A percentile compares a stretch with the other conserved stretches of the same genome.
These are phyloP conservation scores for Sinocyclocheilus rhinocerous DNA, from an alignment of 2,113 vertebrate genomes.

Conservation along the genomic window DNA sequence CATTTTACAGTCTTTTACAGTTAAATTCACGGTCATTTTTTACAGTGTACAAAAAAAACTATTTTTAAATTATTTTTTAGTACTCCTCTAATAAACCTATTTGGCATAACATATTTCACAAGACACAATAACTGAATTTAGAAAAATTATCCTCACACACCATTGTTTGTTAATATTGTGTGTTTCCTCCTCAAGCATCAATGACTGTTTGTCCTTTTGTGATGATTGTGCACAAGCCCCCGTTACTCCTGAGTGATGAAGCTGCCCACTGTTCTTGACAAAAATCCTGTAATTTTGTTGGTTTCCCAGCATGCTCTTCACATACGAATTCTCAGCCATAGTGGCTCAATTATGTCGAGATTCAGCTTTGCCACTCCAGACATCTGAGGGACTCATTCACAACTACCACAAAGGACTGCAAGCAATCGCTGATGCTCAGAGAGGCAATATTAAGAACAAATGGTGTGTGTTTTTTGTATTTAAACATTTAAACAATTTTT, in stretches of 20 bases:
- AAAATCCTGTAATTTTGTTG: not conserved
- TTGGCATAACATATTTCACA: not conserved
- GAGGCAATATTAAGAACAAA: not conserved
- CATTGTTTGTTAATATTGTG: not conserved
- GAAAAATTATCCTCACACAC: not conserved
- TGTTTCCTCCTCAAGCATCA: not conserved
- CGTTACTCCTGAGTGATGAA: not conserved
- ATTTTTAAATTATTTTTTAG: not conserved
- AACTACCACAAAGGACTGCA: not conserved
- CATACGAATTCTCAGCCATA: not conserved
- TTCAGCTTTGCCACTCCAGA: not conserved
- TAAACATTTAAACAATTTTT: not conserved
- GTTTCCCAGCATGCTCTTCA: not conserved
- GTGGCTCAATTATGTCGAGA: not conserved
- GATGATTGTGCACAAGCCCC: not conserved
- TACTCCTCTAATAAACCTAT: not conserved
- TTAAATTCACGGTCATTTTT: too few species aligned
- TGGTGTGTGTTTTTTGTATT: not conserved
- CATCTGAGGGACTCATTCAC: not conserved
- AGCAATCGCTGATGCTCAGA: not conserved
- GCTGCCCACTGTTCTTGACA: not conserved
- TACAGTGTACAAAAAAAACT: too few species aligned
- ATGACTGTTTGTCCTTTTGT: not conserved
- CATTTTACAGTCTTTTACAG: too few species aligned
- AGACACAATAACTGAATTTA: not conserved